These are phyloP conservation scores for Ectemnius lituratus DNA, from an alignment of 2,888 invertebrate species.

Conservation along the genomic window DNA sequence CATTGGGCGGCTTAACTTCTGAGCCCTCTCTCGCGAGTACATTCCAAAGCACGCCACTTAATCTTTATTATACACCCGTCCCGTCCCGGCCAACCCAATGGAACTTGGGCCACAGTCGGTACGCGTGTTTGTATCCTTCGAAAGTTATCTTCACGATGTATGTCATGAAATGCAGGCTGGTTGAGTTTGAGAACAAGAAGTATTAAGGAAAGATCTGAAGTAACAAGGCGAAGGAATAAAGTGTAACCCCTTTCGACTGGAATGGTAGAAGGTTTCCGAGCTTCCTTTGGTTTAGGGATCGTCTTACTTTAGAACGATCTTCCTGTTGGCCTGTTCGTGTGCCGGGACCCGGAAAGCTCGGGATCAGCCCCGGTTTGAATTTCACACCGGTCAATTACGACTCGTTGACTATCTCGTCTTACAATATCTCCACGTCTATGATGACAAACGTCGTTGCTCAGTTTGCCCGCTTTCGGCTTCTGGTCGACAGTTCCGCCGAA, in stretches of 20 bases:
- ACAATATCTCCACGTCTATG: conserved; percentile 13
- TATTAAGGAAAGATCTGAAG: neutral
- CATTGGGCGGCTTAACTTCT: too few relatives aligned
- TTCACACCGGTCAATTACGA: conserved; percentile 59
- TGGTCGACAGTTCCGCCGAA: too few relatives aligned
- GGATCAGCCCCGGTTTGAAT: conserved; percentile 52
- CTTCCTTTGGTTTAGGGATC: conserved; percentile 34
- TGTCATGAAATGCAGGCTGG: too few relatives aligned
- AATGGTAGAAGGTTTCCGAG: neutral
- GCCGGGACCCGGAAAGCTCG: conserved; percentile 28
- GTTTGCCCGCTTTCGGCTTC: neutral
- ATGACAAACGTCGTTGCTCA: neutral
- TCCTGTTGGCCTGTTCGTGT: conserved; percentile 25
- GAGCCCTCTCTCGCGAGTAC: too few relatives aligned
- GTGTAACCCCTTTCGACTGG: too few relatives aligned
- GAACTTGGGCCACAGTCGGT: too few relatives aligned
- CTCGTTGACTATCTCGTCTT: conserved; percentile 33
- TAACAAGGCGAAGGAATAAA: neutral
- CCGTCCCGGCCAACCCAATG: too few relatives aligned
- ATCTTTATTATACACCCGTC: too few relatives aligned
- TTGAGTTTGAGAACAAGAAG: too few relatives aligned
- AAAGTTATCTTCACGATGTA: too few relatives aligned
- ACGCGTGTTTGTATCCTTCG: too few relatives aligned
- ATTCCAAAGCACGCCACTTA: too few relatives aligned
- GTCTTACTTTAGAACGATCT: conserved; percentile 47